Base-by-base conservation (phyloP, 2,113 vertebrate genomes). In the Thamnaconus septentrionalis region DNA sequence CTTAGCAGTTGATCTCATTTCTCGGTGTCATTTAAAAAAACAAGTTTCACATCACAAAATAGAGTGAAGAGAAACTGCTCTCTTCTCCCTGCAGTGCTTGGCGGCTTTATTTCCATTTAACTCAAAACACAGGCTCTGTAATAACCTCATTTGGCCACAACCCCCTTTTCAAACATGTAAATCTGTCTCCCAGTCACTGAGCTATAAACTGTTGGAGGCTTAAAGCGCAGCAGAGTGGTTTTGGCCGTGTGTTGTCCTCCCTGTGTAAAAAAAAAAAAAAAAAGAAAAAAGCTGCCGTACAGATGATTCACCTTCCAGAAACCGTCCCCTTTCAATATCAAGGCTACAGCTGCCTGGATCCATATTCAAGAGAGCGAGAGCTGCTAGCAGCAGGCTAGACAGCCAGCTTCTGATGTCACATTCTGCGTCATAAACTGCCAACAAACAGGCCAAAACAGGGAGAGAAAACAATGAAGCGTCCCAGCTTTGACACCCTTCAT, bases 311-410 rank as follows among this genome's bases (percentile, higher is more conserved):
- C 43, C 41, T 57, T 60, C 42, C 56, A 57, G 42, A 53, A 64
- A 41, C 49, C 31, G 2, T 43, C 64, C 63, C 11, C 53, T 71
- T 69, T 59, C 69, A 67, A 76, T 64, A 72, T 73, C 71, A 80
- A 41, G 41, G 55, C 59, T 64, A 69, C 54, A 71, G 73, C 65
- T 77, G 76, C 70, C 62, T 46, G 45, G 6, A n/a, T 46, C 49
- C 11, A 53, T 3, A 5, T 68, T 44, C 39, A 43, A 18, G 45
- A 75, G 79, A 82, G 73, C 18, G 2, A 78, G 66, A 3, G 7
- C 9, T 41, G 56, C 65, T 7, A 51, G 56, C 40, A 42, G 48
- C 56, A 66, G 56, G 69, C 69, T 54, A 77, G 50, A 69, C 48
- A 49, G 54, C 0, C 2, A 47, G 56, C 39, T 45, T 50, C 55